Evolutionary conservation across 2,113 vertebrate genomes (phyloP).

Genomic region (Sapayoa aenigma): DNA sequence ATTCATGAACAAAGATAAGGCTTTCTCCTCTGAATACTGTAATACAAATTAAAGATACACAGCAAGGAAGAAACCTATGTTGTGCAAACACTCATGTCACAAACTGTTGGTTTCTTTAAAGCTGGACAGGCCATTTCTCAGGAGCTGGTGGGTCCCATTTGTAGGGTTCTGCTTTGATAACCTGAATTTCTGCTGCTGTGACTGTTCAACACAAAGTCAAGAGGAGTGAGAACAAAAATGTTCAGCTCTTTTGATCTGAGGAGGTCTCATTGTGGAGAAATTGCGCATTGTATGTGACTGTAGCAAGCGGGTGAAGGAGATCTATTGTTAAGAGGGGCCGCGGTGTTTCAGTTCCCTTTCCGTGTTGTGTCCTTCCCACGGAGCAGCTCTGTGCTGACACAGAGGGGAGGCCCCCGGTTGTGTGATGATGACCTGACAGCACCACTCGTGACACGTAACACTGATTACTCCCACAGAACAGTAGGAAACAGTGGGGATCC

Average conservation of each 20-base stretch:
- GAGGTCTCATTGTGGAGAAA: background rate
- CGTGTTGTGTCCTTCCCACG: rapidly evolving
- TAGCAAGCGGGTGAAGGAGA: background rate
- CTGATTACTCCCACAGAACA: background rate
- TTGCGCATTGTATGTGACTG: background rate
- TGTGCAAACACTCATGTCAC: background rate
- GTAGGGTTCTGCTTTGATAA: background rate
- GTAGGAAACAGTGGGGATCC: background rate
- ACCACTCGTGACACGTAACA: rapidly evolving
- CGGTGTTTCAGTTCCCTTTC: background rate
- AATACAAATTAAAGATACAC: background rate
- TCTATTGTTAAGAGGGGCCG: background rate
- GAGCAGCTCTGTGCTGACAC: background rate
- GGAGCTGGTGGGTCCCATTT: background rate
- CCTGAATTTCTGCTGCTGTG: background rate
- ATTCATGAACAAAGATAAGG: background rate
- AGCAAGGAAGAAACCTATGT: background rate
- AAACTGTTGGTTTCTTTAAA: background rate
- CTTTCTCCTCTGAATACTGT: background rate
- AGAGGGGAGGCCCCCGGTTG: rapidly evolving
- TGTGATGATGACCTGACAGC: background rate
- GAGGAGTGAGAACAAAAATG: background rate
- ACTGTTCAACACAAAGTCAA: background rate
- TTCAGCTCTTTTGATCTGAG: background rate
- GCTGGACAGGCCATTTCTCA: background rate